Evolutionary conservation across 2,113 vertebrate species (phyloP).

Genomic region (Ceyx melanurus): DNA sequence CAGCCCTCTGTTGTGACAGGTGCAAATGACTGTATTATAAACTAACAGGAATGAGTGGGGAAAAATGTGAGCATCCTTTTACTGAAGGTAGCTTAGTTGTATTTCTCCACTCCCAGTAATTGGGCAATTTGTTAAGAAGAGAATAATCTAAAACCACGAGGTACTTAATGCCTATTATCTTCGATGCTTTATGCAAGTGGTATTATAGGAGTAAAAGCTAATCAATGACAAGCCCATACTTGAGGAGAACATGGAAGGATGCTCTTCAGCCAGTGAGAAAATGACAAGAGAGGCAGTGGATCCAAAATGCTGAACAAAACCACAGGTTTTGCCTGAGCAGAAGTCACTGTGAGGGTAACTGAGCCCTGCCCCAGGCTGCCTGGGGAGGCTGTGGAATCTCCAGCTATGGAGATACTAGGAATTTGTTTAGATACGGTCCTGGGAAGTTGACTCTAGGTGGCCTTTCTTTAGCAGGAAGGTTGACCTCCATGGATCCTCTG

Average conservation of each 20-base stretch:
- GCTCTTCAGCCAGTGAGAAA: neutral
- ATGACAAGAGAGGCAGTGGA: neutral
- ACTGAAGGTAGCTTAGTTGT: neutral
- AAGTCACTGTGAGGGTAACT: neutral
- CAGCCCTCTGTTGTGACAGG: neutral
- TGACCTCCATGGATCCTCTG: neutral
- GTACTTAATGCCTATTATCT: neutral
- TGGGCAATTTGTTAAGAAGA: neutral
- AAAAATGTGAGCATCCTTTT: neutral
- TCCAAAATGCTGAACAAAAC: neutral
- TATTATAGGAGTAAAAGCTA: neutral
- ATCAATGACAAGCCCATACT: neutral
- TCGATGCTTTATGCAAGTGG: neutral
- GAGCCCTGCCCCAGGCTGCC: neutral
- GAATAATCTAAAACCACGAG: neutral
- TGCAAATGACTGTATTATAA: neutral
- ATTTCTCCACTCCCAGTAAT: neutral
- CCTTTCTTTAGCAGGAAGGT: neutral
- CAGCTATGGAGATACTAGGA: neutral
- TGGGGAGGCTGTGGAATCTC: neutral
- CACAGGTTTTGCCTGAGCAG: neutral
- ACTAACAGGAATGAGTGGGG: neutral
- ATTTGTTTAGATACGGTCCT: neutral
- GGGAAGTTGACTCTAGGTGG: neutral
- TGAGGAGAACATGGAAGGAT: neutral